Conservation (phyloP, 2,797 vertebrate genomes). For the Gobionotothen gibberifrons region DNA sequence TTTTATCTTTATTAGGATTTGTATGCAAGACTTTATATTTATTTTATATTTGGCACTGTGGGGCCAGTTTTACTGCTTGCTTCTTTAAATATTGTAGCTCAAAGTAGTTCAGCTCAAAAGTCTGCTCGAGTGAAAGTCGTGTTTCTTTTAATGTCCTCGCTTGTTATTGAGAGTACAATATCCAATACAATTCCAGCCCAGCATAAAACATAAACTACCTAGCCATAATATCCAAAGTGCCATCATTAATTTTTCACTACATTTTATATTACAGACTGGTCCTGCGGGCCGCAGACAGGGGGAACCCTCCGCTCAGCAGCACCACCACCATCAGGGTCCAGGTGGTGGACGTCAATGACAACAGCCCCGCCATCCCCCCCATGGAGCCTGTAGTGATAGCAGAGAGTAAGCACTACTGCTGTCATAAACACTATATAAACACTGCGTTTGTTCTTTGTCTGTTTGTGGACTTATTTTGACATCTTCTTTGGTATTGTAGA, state of each 20-base stretch:
- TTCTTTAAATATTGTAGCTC: background rate
- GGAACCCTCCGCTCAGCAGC: conserved; percentile 87
- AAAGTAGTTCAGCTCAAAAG: background rate
- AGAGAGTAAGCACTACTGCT: conserved; percentile 86
- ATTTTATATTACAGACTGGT: conserved; percentile 82
- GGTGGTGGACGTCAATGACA: conserved; percentile 93
- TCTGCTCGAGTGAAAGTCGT: background rate
- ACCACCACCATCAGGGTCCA: conserved; percentile 86
- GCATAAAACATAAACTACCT: background rate
- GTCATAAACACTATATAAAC: conserved; percentile 3
- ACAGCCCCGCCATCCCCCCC: conserved; percentile 86
- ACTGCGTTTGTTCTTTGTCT: background rate
- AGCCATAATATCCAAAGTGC: background rate
- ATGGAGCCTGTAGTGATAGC: conserved; percentile 84
- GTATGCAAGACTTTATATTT: background rate
- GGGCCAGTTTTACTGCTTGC: conserved; percentile 1
- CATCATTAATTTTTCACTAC: background rate
- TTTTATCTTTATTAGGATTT: background rate
- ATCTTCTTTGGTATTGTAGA: conserved; percentile 77
- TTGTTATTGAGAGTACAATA: background rate
- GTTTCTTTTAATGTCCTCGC: background rate
- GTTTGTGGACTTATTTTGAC: background rate
- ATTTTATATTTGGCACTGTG: background rate
- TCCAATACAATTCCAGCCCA: background rate
- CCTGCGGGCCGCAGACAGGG: conserved; percentile 90